Evolutionary conservation across 2,113 vertebrate species (phyloP).

Genomic region (Ptychochromis oligacanthus): DNA sequence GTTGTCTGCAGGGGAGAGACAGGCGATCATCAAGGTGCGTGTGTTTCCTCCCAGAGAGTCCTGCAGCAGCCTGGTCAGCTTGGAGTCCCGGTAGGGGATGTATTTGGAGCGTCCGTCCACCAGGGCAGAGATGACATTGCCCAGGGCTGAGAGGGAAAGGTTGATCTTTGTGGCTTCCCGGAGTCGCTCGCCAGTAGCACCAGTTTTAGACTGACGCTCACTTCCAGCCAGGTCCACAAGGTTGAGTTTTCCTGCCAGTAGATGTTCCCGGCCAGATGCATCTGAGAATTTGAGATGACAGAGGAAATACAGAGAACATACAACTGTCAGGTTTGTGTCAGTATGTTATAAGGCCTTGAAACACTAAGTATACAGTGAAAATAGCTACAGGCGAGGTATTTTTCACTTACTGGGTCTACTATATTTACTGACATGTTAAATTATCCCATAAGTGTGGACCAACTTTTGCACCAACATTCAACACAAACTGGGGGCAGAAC

Average conservation of each 20-base stretch:
- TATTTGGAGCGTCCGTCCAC: slow-evolving; percentile 86
- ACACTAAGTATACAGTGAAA: background rate
- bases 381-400: background rate
- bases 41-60: slow-evolving; percentile 92
- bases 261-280: slow-evolving; percentile 81
- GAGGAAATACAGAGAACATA: background rate
- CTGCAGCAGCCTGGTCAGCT: slow-evolving; percentile 90
- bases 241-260: slow-evolving; percentile 89
- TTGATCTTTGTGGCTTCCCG: slow-evolving; percentile 93
- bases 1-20: slow-evolving; percentile 87
- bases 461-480: background rate
- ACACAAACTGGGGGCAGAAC: no score
- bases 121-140: slow-evolving; percentile 90
- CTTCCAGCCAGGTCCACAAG: slow-evolving; percentile 92
- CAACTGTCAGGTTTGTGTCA: background rate
- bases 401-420: background rate
- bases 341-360: background rate
- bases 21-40: slow-evolving; percentile 90
- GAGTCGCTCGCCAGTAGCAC: slow-evolving; percentile 86
- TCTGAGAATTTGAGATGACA: slow-evolving; percentile 69
- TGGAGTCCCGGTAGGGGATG: slow-evolving; percentile 90
- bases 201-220: slow-evolving; percentile 90
- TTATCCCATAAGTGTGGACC: background rate
- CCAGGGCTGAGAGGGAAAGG: slow-evolving; percentile 89
- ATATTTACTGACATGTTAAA: background rate